Percentiles rank a stretch among this genome's conserved stretches.
These are phyloP conservation scores for Julus scandinavius DNA, from an alignment of 2,888 invertebrate genomes.

Conservation along the genomic window DNA sequence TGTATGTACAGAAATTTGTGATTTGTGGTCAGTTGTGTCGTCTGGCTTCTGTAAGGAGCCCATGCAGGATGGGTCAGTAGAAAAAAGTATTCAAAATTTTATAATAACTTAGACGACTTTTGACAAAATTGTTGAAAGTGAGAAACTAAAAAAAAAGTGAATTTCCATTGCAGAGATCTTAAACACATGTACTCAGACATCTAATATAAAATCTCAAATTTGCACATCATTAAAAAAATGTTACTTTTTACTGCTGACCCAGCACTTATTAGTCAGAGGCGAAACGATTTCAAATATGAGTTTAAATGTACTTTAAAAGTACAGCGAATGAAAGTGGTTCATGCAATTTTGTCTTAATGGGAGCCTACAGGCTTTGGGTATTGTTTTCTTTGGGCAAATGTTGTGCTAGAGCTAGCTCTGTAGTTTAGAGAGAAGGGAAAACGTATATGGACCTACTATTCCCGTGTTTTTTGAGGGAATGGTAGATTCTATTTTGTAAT, in stretches of 20 bases:
- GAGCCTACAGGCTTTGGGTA: constrained; percentile 40
- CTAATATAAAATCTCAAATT: not conserved
- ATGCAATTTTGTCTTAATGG: constrained; percentile 46
- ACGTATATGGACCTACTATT: constrained; percentile 44
- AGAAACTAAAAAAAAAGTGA: not conserved
- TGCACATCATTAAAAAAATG: not conserved
- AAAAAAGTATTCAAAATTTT: not conserved
- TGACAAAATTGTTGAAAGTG: not conserved
- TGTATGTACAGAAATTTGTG: not conserved
- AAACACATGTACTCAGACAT: too few relatives aligned
- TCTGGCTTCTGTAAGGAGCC: not conserved
- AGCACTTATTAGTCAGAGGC: not conserved
- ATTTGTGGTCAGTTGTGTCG: not conserved
- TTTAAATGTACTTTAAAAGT: constrained; percentile 4
- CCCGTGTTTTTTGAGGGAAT: constrained; percentile 39
- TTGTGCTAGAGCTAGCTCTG: constrained; percentile 44
- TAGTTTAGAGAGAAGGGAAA: constrained; percentile 19
- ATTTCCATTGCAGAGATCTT: not conserved
- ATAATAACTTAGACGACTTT: not conserved
- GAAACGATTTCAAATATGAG: not conserved
- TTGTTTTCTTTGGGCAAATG: constrained; percentile 47
- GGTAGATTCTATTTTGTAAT: constrained; percentile 48
- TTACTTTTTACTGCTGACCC: not conserved
- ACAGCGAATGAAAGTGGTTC: not conserved
- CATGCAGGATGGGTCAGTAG: not conserved